Evolutionary conservation across 2,888 invertebrate species (phyloP), one percentile per base, ranked within the genome.

Genomic region (Polietes domitor): DNA sequence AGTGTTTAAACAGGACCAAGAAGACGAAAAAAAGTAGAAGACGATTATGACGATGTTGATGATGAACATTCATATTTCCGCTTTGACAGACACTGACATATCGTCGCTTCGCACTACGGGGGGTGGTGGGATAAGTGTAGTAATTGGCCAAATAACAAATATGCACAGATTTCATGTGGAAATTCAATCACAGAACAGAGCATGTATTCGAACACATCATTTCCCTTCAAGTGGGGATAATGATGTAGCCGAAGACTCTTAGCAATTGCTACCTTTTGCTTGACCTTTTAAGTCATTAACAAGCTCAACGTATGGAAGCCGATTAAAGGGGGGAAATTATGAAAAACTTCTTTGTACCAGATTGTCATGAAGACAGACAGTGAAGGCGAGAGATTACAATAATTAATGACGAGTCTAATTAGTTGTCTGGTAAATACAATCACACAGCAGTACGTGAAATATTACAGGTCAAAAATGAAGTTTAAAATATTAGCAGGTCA

Each of bases 51-150:
- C 1, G 37, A 63, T 63, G 63, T 28, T 32, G n/a, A 21, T 68
- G 68, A 68, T 24, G 68, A 68, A 68, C 68, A 41, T 68, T 68
- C 68, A 68, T 68, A 68, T 68, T 68, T 68, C 68, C 68, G 65
- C 24, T 68, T 37, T 68, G 68, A 68, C 37, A 68, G 41, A 68
- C 43, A 68, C 43, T 41, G 61, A 61, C 43, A 68, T 68, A 41
- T 41, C 26, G 65, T 41, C 19, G 41, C 15, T 68, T 43, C 43
- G 24, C 43, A 19, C 10, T 19, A 43, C 24, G 37, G 43, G 17
- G 43, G 24, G 43, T 41, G 43, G 43, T 3, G 24, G 15, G 2
- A 68, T 10, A 68, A 68, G 17, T 68, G 68, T 24, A 21, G 68
- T 43, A 41, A 65, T 65, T 19, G 65, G 65, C 12, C n/a, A 58